Base-by-base conservation (phyloP, 1,140 invertebrate genomes). In the Matsumurasca onukii region DNA sequence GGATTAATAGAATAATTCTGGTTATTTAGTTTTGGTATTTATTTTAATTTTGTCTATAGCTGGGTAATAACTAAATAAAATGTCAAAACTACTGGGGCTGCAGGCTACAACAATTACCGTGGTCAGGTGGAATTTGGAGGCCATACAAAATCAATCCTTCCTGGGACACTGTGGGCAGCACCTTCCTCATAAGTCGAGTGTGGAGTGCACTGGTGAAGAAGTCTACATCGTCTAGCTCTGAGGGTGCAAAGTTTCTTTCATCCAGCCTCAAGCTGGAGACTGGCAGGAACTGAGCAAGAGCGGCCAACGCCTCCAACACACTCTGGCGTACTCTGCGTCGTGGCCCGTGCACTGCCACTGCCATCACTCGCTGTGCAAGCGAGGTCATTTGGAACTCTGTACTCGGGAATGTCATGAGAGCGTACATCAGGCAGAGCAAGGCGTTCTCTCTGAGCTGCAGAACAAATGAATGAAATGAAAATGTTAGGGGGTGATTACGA, bases 241-340 rank as follows among this genome's bases (percentile, higher is more conserved):
- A 31, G 5, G 55, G 59, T 9, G 49, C 22, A 20, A 24, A 57
- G 27, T 71, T 67, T 12, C 31, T 25, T n/a, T 39, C 25, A n/a
- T 71, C 70, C 17, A 67, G 31, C 17, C 31, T 48, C 31, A 70
- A 62, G 17, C 63, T 45, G 2, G 70, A 77, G 75, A 75, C 77
- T 70, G 51, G 86, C 78, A 25, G 86, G 31, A 91, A 86, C 77
- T 93, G 91, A 1, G 88, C 88, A 2, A 94, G 77, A 27, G 90
- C 86, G 2, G 92, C 89, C 57, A 94, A 78, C 55, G 90, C 87
- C 77, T 95, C 93, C n/a, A 95, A 79, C 0, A 91, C 84, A 2
- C 91, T 88, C 73, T 92, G 91, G 13, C 92, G 81, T 0, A 95
- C 90, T 72, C 88, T 82, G 66, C 90, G 80, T 73, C 73, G 74